Conservation (phyloP, 1,140 invertebrate species). For the Homarus americanus region DNA sequence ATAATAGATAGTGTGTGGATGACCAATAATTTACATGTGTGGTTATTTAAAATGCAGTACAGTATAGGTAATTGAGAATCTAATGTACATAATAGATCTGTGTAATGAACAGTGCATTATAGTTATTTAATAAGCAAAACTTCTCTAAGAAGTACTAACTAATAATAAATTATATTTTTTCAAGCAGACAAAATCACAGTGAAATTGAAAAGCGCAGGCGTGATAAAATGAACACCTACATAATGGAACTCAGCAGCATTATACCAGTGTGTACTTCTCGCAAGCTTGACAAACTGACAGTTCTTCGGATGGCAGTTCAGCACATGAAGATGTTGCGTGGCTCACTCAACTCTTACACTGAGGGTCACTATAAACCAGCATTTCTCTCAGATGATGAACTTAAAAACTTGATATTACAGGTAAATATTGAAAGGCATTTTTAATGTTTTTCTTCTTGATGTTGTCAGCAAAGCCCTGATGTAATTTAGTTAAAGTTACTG, state of each 20-base stretch:
- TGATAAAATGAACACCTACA: slow-evolving; percentile 98
- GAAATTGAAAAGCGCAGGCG: slow-evolving; percentile 96
- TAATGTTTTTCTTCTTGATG: slow-evolving; percentile 14
- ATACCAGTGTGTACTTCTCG: slow-evolving; percentile 95
- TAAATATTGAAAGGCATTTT: slow-evolving; percentile 76
- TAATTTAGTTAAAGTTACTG: not conserved
- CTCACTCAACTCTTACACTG: slow-evolving; percentile 87
- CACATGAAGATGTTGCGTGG: slow-evolving; percentile 91
- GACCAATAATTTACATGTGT: too few species aligned
- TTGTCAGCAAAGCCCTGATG: not conserved
- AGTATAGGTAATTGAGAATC: too few species aligned
- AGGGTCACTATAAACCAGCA: slow-evolving; percentile 90
- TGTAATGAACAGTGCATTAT: too few species aligned
- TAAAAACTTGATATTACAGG: slow-evolving; percentile 88
- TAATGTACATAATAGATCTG: too few species aligned
- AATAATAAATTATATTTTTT: not conserved
- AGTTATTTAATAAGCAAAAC: too few species aligned
- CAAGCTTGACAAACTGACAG: slow-evolving; percentile 95
- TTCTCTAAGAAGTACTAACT: not conserved
- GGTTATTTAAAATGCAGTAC: too few species aligned
- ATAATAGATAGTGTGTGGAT: too few species aligned
- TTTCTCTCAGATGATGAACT: slow-evolving; percentile 94
- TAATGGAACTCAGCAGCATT: slow-evolving; percentile 92
- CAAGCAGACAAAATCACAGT: slow-evolving; percentile 91
- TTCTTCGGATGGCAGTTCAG: slow-evolving; percentile 95